These are phyloP conservation scores for Mythimna loreyi DNA, from an alignment of 2,888 invertebrate species.

Conservation along the genomic window DNA sequence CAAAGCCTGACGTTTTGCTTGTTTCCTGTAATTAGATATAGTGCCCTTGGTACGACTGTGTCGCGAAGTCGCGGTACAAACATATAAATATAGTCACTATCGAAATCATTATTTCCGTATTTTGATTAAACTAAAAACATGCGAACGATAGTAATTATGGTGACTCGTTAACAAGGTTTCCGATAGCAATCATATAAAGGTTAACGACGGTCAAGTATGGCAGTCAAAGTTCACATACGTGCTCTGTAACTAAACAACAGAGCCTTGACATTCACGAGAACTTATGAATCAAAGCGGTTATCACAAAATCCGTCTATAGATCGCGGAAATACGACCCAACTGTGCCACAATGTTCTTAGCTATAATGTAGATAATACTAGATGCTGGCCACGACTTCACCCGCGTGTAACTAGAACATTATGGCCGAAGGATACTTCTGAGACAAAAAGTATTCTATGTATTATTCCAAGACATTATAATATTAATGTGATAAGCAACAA, in stretches of 20 bases:
- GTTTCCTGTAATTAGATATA: constrained; percentile 35
- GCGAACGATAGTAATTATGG: constrained; percentile 1
- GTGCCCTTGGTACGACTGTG: constrained; percentile 11
- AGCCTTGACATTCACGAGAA: constrained; percentile 19
- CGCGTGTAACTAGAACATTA: too few relatives aligned
- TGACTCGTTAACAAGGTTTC: not conserved
- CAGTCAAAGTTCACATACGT: constrained; percentile 25
- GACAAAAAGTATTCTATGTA: too few relatives aligned
- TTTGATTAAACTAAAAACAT: not conserved
- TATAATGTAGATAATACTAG: too few relatives aligned
- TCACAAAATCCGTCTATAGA: not conserved
- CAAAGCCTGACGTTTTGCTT: constrained; percentile 13
- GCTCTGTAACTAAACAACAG: not conserved
- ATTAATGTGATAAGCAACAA: not conserved
- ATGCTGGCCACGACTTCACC: too few relatives aligned
- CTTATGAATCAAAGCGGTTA: not conserved
- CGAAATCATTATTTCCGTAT: not conserved
- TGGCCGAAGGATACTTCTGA: too few relatives aligned
- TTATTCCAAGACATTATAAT: not conserved
- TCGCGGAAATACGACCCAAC: not conserved
- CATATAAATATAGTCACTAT: constrained; percentile 15
- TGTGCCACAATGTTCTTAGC: not conserved
- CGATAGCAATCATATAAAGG: constrained; percentile 1
- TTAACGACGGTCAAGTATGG: constrained; percentile 16
- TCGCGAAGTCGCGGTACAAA: not conserved